Evolutionary conservation across 2,113 vertebrate genomes (phyloP), one percentile per base, ranked within the genome.

Genomic region (Thryonomys swinderianus): DNA sequence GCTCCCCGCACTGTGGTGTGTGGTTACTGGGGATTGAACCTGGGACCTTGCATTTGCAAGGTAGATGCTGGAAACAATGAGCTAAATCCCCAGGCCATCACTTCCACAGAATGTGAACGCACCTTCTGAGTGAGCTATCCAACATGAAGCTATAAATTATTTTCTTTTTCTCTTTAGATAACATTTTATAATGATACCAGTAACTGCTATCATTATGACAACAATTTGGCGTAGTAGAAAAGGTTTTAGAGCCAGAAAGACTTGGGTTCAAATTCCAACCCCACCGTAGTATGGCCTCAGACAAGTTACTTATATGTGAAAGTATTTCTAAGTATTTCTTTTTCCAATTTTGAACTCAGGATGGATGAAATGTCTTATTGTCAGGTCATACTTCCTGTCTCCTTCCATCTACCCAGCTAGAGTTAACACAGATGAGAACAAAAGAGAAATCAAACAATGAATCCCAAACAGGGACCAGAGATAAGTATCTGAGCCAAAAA

Each of bases 371-470:
- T 3, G 57, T 92, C 48, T 95, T 85, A n/a, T 25, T 62, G 20
- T 42, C n/a, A 81, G 37, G 16, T 27, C 48, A 2, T 9, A 27
- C 6, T 76, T 87, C 80, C 67, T 84, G 18, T 17, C 20, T 51
- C 20, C 21, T 16, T 40, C 53, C 10, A 11, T 37, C 64, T 5
- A 14, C 30, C 67, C n/a, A 64, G 2, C 16, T 42, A 25, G 27
- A 78, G n/a, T 61, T 79, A 93, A 57, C 32, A 32, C 16, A 86
- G 51, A 55, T 25, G 11, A 62, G 48, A 94, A 86, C 59, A 51
- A 80, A 94, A 95, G 85, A 82, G 82, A 89, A 90, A 95, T 87
- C 42, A 74, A 73, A 55, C 6, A 81, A 2, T 85, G 66, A 90
- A 61, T 76, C 32, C 51, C 30, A 88, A 66, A 76, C 30, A 74